These are phyloP conservation scores for Selene dorsalis DNA, from an alignment of 2,797 vertebrate species.

Conservation along the genomic window DNA sequence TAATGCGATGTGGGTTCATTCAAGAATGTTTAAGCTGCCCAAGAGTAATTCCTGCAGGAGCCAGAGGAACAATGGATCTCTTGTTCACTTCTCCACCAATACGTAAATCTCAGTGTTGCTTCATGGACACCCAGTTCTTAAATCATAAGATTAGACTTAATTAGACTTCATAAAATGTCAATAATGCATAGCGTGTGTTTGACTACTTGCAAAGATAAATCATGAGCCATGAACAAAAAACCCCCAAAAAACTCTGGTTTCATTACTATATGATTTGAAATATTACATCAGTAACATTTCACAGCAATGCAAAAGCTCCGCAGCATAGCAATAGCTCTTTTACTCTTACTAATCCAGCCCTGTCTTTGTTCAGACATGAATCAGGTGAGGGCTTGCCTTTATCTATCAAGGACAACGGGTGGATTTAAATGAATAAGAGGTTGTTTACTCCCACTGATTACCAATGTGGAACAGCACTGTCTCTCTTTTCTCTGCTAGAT, in stretches of 20 bases:
- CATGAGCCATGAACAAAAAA: not conserved
- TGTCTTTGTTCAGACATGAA: conserved; percentile 47
- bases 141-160: conserved; percentile 59
- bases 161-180: conserved; percentile 32
- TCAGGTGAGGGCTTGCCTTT: conserved; percentile 36
- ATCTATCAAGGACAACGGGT: conserved; percentile 44
- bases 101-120: conserved; percentile 72
- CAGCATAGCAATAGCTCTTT: conserved; percentile 2
- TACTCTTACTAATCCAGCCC: conserved; percentile 17
- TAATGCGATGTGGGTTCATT: conserved; percentile 68
- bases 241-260: not conserved
- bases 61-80: conserved; percentile 77
- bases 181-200: conserved; percentile 14
- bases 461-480: conserved; percentile 60
- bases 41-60: conserved; percentile 80
- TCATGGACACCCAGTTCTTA: conserved; percentile 51
- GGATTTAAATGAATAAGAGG: conserved; percentile 38
- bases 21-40: conserved; percentile 83
- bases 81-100: conserved; percentile 78
- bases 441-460: conserved; percentile 63
- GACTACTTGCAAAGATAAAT: conserved; percentile 14
- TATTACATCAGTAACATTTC: not conserved
- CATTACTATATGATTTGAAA: not conserved
- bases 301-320: not conserved
- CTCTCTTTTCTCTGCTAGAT: conserved; percentile 53